phyloP scores from a whole-genome alignment of 2,888 invertebrate species.

The Entomobrya proxima region DNA sequence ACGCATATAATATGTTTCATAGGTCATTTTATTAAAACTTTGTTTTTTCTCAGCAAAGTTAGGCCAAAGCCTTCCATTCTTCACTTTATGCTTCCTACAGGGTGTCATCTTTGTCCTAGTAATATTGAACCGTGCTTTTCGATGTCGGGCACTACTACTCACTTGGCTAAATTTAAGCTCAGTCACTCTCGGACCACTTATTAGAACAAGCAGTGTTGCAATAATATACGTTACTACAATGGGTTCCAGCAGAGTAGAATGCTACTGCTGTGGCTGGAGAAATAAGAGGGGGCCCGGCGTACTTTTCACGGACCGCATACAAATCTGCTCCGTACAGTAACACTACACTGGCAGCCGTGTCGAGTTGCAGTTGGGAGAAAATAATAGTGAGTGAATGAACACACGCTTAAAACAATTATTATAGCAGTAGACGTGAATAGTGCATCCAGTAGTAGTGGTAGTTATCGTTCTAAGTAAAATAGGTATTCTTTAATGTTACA shows the following conservation, averaged over 20 bases:
- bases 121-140: too few relatives aligned
- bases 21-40: too few relatives aligned
- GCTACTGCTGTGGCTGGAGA: conserved; percentile 8
- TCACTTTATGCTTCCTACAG: too few relatives aligned
- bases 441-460: background rate
- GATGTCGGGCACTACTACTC: background rate
- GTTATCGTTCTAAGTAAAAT: conserved; percentile 21
- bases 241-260: conserved; percentile 10
- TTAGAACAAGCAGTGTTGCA: conserved; percentile 54
- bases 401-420: conserved; percentile 37
- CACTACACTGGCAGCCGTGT: conserved; percentile 11
- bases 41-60: too few relatives aligned
- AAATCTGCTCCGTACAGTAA: conserved; percentile 7
- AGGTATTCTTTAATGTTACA: conserved; percentile 24
- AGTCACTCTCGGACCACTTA: conserved; percentile 65
- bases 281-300: conserved; percentile 52
- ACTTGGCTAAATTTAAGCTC: conserved; percentile 45
- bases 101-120: too few relatives aligned
- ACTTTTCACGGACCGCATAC: conserved; percentile 39
- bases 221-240: conserved; percentile 56
- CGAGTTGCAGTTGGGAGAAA: conserved; percentile 34
- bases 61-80: too few relatives aligned
- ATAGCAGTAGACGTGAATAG: conserved; percentile 2
- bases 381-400: background rate
- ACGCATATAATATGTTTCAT: too few relatives aligned